Evolutionary conservation across 2,888 invertebrate genomes (phyloP), one percentile per base, ranked within the genome.

Genomic region (Sesia bembeciformis): DNA sequence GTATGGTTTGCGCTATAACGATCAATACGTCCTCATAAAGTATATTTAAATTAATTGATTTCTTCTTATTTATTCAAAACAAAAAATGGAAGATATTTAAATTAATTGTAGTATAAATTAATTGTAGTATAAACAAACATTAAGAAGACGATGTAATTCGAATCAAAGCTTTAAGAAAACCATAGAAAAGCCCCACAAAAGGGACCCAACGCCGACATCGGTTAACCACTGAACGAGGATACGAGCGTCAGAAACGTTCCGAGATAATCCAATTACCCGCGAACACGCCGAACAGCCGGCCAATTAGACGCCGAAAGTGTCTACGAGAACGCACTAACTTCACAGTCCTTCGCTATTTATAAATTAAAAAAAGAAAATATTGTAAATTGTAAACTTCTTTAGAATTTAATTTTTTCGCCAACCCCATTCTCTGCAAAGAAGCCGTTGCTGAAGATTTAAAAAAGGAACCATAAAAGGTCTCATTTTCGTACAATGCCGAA

Each of bases 191-290:
- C 7, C 23, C 23, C 8, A 46, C 46, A 46, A 8, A 23, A 7
- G 8, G 23, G 23, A 23, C 23, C 23, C 23, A 23, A 23, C 23
- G 23, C 23, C 4, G n/a, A 5, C 23, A 4, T 4, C 4, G n/a
- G 46, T 46, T 46, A 46, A 46, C 8, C 46, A 46, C 46, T 8
- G 8, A 46, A 46, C 5, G 46, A 46, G 46, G n/a, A 46, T 46
- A 46, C 46, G 46, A 46, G 46, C 46, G 8, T 46, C 46, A 46
- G 46, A 46, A 46, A 8, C 46, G 46, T 23, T 63, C 63, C 57
- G 59, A 66, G 74, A 72, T 78, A 78, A 77, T 75, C 75, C 75
- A 76, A 78, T 78, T 78, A 78, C 67, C 63, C 64, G 46, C 46
- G 23, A 46, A 46, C 46, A 66, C 67, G 67, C 67, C 62, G 63